Evolutionary conservation across 2,888 invertebrate species (phyloP), one percentile per base, ranked within the genome.

Genomic region (Siphlonurus alternatus): DNA sequence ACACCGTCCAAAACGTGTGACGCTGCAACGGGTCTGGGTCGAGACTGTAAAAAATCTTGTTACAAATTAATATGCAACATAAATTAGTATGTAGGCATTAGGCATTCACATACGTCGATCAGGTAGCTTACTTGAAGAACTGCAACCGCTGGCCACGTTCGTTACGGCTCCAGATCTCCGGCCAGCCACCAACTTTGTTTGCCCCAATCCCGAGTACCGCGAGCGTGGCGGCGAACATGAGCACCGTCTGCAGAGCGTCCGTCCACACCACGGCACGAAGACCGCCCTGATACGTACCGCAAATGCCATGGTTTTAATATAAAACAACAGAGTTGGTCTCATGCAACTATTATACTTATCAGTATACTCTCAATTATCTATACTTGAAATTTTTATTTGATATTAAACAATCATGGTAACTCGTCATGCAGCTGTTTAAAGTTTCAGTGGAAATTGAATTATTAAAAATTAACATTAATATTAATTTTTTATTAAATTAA

Each of bases 191-290:
- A 1, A 76, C 70, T 20, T 75, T 73, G 0, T 68, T 25, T 1
- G 74, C 70, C 2, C 79, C 79, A 63, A 70, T 69, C 19, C 69
- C 66, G 65, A 77, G 68, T 0, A 75, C 67, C 1, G 75, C 74
- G 1, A 79, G 71, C 61, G 77, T 66, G 1, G 75, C 67, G 5
- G 74, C 74, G 0, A 78, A 75, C 54, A 73, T 66, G 0, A 79
- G 69, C 72, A 78, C 74, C 3, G 78, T 72, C 69, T 80, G 79
- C 2, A 79, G 71, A 1, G 77, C 77, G 70, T 80, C 80, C 1
- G 79, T 79, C 79, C 80, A 80, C 20, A 80, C 76, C 1, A 80
- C 80, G 1, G 79, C 79, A 68, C 78, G 78, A 59, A 80, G 73
- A 38, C 79, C 79, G 61, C 77, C 78, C 78, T 78, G 63, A 18